Base-by-base conservation (phyloP, 2,888 invertebrate genomes). In the Nephrotoma flavescens region DNA sequence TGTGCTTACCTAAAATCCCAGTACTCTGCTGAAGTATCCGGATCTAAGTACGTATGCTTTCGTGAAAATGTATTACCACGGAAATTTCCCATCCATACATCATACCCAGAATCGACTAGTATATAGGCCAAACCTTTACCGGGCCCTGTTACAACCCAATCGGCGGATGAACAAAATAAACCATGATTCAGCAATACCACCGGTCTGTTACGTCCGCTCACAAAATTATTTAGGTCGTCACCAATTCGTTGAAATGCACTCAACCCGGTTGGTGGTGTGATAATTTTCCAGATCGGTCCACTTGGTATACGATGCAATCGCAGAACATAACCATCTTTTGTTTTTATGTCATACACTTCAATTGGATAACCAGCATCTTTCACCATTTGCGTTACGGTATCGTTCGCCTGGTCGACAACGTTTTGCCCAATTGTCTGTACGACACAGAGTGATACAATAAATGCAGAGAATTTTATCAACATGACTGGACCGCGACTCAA, bases 311-410 rank as follows among this genome's bases (percentile, higher is more conserved):
- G 92, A 89, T 96, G 95, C 90, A 96, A 88, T 86, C 93, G 92
- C 88, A 96, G 91, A 7, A 95, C 93, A 89, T 95, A 96, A 0
- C 95, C 95, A 91, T 96, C 96, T 9, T 91, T 89, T 0, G 96
- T 96, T 11, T 90, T 91, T 0, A 94, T 93, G 0, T 89, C 88
- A 89, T 95, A 94, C 7, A 91, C 91, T 90, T 95, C 94, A 0
- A 93, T 89, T 0, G 92, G 92, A 89, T 95, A 95, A 0, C 93
- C 92, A 88, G 52, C 52, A 7, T 41, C 41, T 52, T 86, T n/a
- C 2, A 86, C 57, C 86, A 86, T 86, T n/a, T 41, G 19, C 11
- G 85, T 85, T 42, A 84, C 84, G 2, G 84, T 6, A 42, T 84
- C 84, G 42, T 84, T 71, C 31, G 4, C 71, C 6, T 7, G 71